A percentile compares a stretch with the other conserved stretches of the same genome.
Evolutionary conservation across 2,797 vertebrate genomes (phyloP).

Genomic region (Cuniculus paca): DNA sequence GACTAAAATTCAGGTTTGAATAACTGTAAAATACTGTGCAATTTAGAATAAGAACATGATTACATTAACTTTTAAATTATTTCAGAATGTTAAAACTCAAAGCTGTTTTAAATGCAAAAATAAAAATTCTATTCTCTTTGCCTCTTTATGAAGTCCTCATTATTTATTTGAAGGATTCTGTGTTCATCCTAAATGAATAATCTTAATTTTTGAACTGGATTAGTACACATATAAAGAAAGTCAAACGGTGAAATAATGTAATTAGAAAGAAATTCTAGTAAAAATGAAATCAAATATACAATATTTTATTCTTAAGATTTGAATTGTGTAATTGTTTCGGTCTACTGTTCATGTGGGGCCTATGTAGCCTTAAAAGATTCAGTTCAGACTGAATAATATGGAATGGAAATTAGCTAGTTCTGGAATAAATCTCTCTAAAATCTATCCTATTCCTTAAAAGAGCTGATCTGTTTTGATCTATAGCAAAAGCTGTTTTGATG

Average conservation of each 20-base stretch:
- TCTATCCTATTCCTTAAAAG: conserved; percentile 22
- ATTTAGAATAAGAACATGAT: conserved; percentile 24
- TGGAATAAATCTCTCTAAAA: conserved; percentile 16
- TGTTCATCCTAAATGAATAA: conserved; percentile 55
- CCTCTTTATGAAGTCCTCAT: conserved; percentile 42
- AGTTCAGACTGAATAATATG: background rate
- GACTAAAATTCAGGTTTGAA: conserved; percentile 56
- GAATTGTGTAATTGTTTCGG: conserved; percentile 43
- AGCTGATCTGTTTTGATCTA: conserved; percentile 26
- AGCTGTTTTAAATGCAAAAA: conserved; percentile 55
- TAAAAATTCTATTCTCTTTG: conserved; percentile 54
- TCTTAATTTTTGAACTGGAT: background rate
- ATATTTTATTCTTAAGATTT: conserved; percentile 42
- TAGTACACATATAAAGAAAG: conserved; percentile 38
- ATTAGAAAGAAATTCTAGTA: conserved; percentile 43
- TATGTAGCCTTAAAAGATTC: background rate
- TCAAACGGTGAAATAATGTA: conserved; percentile 35
- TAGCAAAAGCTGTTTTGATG: conserved; percentile 17
- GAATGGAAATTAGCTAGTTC: conserved; percentile 33
- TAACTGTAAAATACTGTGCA: conserved; percentile 56
- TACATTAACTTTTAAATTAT: conserved; percentile 58
- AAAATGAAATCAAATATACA: conserved; percentile 40
- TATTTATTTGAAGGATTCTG: conserved; percentile 35
- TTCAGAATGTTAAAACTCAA: conserved; percentile 66
- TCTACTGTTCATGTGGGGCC: background rate